phyloP scores from a whole-genome alignment of 2,113 vertebrate species.

The Sciurus niger region DNA sequence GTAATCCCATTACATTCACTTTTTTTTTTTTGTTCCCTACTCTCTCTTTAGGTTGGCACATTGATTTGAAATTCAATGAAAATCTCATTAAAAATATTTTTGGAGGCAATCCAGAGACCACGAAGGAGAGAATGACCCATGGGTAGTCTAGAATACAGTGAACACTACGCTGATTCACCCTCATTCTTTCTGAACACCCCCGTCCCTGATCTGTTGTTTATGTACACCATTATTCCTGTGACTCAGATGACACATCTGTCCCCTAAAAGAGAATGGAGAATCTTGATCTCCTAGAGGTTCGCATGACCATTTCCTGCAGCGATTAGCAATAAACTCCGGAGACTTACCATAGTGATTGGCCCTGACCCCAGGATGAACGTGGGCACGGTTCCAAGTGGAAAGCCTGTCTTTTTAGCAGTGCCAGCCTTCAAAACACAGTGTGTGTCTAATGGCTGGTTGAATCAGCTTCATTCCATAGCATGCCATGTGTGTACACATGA shows the following conservation, averaged over 20 bases:
- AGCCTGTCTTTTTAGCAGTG: neutral
- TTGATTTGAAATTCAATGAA: constrained; percentile 79
- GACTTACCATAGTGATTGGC: neutral
- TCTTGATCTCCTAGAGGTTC: neutral
- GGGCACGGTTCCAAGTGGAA: constrained; percentile 3
- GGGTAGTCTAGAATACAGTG: neutral
- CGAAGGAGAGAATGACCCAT: constrained; percentile 48
- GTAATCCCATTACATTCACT: constrained; percentile 8
- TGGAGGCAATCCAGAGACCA: constrained; percentile 5
- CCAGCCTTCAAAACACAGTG: neutral
- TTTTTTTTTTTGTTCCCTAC: constrained; percentile 49
- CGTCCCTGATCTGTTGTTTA: neutral
- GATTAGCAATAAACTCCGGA: neutral
- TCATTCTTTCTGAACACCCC: neutral
- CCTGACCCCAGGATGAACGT: neutral
- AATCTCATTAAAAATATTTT: constrained; percentile 77
- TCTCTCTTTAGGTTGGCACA: constrained; percentile 67
- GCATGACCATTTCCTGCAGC: neutral
- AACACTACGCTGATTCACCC: neutral
- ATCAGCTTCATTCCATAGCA: constrained; percentile 22
- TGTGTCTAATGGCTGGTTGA: constrained; percentile 4
- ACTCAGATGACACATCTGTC: neutral
- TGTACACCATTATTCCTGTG: neutral
- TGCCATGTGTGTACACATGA: neutral
- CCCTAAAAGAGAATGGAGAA: constrained; percentile 30